A percentile compares a stretch with the other conserved stretches of the same genome.
Evolutionary conservation across 1,140 invertebrate species (phyloP).

Genomic region (Saccostrea glomerata): DNA sequence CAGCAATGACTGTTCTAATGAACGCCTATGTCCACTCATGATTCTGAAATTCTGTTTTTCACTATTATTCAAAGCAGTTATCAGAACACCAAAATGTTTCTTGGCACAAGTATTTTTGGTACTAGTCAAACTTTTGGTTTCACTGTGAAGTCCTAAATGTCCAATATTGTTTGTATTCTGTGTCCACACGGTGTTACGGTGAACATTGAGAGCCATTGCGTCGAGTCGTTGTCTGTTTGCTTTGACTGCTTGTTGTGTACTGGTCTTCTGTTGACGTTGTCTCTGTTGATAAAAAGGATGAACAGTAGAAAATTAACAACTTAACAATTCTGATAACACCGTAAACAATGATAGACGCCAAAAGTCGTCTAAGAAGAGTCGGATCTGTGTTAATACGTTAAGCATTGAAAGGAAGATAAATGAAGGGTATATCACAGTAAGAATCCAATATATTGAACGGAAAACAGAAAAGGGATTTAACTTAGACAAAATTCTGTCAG

Average conservation of each 20-base stretch:
- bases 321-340: conserved; percentile 22
- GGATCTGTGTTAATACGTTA: conserved; percentile 23
- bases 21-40: not conserved
- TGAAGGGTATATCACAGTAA: not conserved
- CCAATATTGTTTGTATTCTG: conserved; percentile 22
- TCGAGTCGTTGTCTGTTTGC: not conserved
- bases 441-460: conserved; percentile 20
- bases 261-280: conserved; percentile 19
- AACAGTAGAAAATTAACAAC: conserved; percentile 22
- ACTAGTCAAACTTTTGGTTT: not conserved
- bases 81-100: conserved; percentile 27
- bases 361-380: not conserved
- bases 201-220: conserved; percentile 7
- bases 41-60: conserved; percentile 31
- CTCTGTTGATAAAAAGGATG: conserved; percentile 30
- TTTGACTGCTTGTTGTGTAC: not conserved
- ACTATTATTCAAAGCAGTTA: not conserved
- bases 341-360: not conserved
- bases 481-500: conserved; percentile 12
- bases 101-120: not conserved
- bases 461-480: conserved; percentile 28
- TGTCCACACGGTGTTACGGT: conserved; percentile 4
- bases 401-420: conserved; percentile 24
- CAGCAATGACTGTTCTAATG: not conserved
- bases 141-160: conserved; percentile 22